phyloP scores from a whole-genome alignment of 2,797 vertebrate species.

The Sebastes itinus region DNA sequence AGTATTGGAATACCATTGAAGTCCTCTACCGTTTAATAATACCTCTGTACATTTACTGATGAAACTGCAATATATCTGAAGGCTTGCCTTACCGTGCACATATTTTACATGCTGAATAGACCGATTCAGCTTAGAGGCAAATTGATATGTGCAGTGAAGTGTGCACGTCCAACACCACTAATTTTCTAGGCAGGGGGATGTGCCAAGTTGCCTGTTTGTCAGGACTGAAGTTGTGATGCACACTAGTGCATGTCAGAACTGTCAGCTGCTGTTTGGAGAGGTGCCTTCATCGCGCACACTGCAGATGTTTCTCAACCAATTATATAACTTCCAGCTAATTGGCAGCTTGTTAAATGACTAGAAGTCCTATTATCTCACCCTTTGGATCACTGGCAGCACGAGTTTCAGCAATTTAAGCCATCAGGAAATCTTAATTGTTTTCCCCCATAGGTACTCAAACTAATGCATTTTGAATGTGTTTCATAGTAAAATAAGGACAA shows the following conservation, averaged over 20 bases:
- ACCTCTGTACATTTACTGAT: neutral
- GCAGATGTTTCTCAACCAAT: conserved; percentile 7
- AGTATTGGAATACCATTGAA: neutral
- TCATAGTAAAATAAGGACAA: neutral
- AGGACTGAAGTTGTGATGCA: neutral
- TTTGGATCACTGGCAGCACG: neutral
- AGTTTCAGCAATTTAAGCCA: neutral
- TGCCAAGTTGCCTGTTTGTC: conserved; percentile 32
- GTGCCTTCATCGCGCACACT: neutral
- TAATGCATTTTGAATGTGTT: neutral
- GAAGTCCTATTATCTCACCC: neutral
- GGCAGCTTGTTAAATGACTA: conserved; percentile 14
- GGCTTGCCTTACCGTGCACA: neutral
- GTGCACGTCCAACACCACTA: neutral
- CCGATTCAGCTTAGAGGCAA: neutral
- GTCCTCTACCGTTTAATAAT: neutral
- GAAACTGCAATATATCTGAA: neutral
- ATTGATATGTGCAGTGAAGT: conserved; percentile 25
- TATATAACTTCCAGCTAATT: conserved; percentile 23
- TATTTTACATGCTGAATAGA: conserved; percentile 21
- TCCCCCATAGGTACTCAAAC: neutral
- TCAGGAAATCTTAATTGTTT: neutral
- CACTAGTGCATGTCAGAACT: conserved; percentile 24
- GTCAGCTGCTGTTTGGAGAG: conserved; percentile 27
- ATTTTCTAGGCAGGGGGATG: conserved; percentile 12